A percentile compares a stretch with the other conserved stretches of the same genome.
These are phyloP conservation scores for Panorpa germanica DNA, from an alignment of 2,888 invertebrate genomes.

Conservation along the genomic window DNA sequence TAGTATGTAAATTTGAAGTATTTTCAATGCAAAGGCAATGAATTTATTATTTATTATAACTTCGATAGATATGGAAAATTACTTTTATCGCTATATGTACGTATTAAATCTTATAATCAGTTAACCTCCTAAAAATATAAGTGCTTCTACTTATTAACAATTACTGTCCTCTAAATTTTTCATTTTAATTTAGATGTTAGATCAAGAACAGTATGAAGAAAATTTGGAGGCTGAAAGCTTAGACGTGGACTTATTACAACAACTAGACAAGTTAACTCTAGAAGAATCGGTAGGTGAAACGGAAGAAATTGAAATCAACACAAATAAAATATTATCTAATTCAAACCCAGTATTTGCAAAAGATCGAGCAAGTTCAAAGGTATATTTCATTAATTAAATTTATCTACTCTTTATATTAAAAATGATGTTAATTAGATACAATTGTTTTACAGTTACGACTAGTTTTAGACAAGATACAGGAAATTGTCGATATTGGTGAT, in stretches of 20 bases:
- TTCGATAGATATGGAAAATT: background rate
- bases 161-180: no score
- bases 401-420: slow-evolving; percentile 3
- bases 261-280: slow-evolving; percentile 40
- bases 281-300: slow-evolving; percentile 19
- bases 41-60: background rate
- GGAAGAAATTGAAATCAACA: slow-evolving; percentile 27
- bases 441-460: slow-evolving; percentile 27
- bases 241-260: slow-evolving; percentile 39
- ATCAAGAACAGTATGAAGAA: slow-evolving; percentile 23
- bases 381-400: slow-evolving; percentile 14
- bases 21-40: no score
- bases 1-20: no score
- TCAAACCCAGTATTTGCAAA: slow-evolving; percentile 53
- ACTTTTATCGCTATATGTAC: no score
- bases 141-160: no score
- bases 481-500: slow-evolving; percentile 33
- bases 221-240: slow-evolving; percentile 23
- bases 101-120: no score
- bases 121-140: no score
- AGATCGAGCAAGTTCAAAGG: slow-evolving; percentile 41
- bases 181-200: slow-evolving; percentile 27
- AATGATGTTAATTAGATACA: slow-evolving; percentile 6
- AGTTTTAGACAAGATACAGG: slow-evolving; percentile 33
- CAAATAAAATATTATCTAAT: slow-evolving; percentile 39